Evolutionary conservation across 1,140 invertebrate genomes (phyloP).

Genomic region (Euschistus heros): DNA sequence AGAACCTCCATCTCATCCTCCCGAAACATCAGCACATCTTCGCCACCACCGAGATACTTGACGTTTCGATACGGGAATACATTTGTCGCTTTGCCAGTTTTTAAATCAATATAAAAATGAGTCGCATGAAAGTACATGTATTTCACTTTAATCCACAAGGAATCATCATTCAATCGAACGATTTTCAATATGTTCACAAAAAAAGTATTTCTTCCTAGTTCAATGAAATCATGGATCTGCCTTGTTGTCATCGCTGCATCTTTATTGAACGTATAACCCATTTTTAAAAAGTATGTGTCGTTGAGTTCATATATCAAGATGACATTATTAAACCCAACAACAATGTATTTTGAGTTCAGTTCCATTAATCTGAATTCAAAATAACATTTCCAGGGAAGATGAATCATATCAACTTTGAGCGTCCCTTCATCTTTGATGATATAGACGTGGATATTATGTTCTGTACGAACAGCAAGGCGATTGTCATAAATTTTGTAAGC

Average conservation of each 20-base stretch:
- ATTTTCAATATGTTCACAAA: not conserved
- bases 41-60: not conserved
- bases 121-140: slow-evolving; percentile 1
- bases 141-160: not conserved
- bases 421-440: slow-evolving; percentile 1
- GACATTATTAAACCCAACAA: slow-evolving; percentile 2
- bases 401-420: slow-evolving; percentile 1
- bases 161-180: not conserved
- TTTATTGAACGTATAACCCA: not conserved
- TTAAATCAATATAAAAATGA: not conserved
- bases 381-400: slow-evolving; percentile 1
- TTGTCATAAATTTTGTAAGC: not conserved
- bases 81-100: not conserved
- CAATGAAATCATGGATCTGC: not conserved
- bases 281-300: not conserved
- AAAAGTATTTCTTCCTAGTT: not conserved
- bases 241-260: not conserved
- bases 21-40: slow-evolving; percentile 4
- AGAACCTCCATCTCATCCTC: slow-evolving; percentile 3
- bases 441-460: not conserved
- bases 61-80: not conserved
- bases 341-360: not conserved
- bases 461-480: not conserved
- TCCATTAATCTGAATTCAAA: slow-evolving; percentile 3
- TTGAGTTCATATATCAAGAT: not conserved